Percentiles rank a stretch among this genome's conserved stretches.
phyloP scores from a whole-genome alignment of 2,888 invertebrate species.

The Ochropleura plecta region DNA sequence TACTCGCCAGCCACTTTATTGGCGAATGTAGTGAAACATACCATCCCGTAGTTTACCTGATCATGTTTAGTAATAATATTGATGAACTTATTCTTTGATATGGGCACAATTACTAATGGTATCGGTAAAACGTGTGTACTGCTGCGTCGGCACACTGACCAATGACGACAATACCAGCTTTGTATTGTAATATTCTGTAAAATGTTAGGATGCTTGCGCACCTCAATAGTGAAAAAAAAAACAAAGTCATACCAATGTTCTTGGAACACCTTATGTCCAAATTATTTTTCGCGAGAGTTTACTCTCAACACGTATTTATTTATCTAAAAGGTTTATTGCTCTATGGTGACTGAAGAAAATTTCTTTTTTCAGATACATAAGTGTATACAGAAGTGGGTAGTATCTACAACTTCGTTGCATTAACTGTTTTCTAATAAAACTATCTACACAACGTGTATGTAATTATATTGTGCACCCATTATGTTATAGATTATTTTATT shows the following conservation, averaged over 20 bases:
- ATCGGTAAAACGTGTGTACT: constrained; percentile 10
- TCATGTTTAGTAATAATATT: background rate
- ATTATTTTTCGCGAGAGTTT: constrained; percentile 27
- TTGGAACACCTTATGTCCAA: constrained; percentile 8
- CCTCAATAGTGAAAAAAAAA: constrained; percentile 21
- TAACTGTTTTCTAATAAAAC: constrained; percentile 68
- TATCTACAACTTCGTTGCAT: constrained; percentile 59
- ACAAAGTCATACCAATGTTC: constrained; percentile 12
- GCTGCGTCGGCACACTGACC: constrained; percentile 12
- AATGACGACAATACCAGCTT: constrained; percentile 35
- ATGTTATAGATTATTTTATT: constrained; percentile 74
- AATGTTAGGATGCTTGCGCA: background rate
- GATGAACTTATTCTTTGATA: background rate
- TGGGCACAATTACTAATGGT: background rate
- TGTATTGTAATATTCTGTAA: constrained; percentile 18
- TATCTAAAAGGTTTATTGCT: constrained; percentile 5
- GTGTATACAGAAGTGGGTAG: constrained; percentile 66
- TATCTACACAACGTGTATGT: constrained; percentile 75
- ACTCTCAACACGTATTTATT: constrained; percentile 23
- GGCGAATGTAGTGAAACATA: constrained; percentile 1
- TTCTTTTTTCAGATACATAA: constrained; percentile 73
- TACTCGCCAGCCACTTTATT: constrained; percentile 1
- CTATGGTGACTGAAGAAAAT: constrained; percentile 53
- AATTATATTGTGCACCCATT: constrained; percentile 75
- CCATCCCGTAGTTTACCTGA: constrained; percentile 3